Evolutionary conservation across 2,113 vertebrate species (phyloP).

Genomic region (Rhodinocichla rosea): DNA sequence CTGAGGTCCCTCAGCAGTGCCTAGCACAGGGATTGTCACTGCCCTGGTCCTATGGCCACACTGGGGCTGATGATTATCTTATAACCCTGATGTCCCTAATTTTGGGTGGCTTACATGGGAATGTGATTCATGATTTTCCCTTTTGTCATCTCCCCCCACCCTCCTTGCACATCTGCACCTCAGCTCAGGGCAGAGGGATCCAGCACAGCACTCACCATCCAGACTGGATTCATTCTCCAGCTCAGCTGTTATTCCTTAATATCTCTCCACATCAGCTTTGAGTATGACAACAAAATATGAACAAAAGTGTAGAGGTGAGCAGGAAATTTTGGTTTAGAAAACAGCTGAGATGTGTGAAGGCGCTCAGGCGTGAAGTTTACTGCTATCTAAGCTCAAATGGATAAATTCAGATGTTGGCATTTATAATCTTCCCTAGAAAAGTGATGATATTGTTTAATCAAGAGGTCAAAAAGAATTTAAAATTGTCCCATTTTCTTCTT

Average conservation of each 20-base stretch:
- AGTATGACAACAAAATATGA: not conserved
- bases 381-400: not conserved
- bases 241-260: not conserved
- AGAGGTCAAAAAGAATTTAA: conserved; percentile 11
- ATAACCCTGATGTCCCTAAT: not conserved
- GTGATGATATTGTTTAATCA: not conserved
- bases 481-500: not conserved
- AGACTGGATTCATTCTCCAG: not conserved
- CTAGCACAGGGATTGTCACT: not conserved
- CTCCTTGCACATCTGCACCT: not conserved
- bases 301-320: not conserved
- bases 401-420: not conserved
- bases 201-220: not conserved
- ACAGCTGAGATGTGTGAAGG: not conserved
- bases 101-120: not conserved
- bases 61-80: not conserved
- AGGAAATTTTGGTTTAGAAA: not conserved
- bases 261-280: not conserved
- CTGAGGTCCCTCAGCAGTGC: not conserved
- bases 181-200: accelerated
- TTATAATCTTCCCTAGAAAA: not conserved
- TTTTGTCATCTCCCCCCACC: not conserved
- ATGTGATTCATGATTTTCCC: not conserved
- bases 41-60: not conserved
- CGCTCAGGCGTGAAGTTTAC: accelerated